Evolutionary conservation across 1,140 invertebrate genomes (phyloP).

Genomic region (Gonatopus flavifemur): DNA sequence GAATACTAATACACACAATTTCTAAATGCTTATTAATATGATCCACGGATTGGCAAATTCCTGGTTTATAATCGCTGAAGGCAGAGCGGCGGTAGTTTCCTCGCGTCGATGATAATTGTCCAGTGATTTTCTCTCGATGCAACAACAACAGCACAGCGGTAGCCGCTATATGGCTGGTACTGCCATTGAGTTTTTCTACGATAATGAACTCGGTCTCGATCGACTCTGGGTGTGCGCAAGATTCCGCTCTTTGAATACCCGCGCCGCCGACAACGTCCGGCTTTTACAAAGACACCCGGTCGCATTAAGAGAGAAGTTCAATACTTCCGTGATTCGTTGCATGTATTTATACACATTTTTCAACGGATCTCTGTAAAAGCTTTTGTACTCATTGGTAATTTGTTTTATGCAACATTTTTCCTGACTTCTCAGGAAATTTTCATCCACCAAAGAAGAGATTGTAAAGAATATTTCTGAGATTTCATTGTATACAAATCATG

Average conservation of each 20-base stretch:
- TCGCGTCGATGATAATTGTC: constrained; percentile 18
- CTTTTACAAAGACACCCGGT: constrained; percentile 13
- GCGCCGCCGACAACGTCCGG: constrained; percentile 16
- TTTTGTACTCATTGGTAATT: too few relatives aligned
- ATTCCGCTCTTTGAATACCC: constrained; percentile 13
- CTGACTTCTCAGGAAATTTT: background rate
- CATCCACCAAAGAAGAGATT: background rate
- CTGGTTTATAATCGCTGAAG: too few relatives aligned
- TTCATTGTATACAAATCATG: background rate
- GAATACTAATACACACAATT: too few relatives aligned
- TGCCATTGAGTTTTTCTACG: constrained; percentile 18
- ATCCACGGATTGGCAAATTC: constrained; percentile 21
- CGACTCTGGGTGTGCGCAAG: too few relatives aligned
- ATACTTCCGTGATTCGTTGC: too few relatives aligned
- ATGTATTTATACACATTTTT: too few relatives aligned
- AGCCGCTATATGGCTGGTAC: too few relatives aligned
- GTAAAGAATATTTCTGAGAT: background rate
- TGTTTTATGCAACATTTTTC: too few relatives aligned
- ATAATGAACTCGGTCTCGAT: constrained; percentile 27
- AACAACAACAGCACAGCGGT: constrained; percentile 8
- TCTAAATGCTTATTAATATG: too few relatives aligned
- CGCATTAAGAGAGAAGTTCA: too few relatives aligned
- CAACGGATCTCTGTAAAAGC: too few relatives aligned
- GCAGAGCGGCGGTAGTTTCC: constrained; percentile 18
- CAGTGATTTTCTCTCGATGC: constrained; percentile 25